Percentiles rank a stretch among this genome's conserved stretches.
phyloP scores from a whole-genome alignment of 2,888 invertebrate genomes.

The Sicus ferrugineus region DNA sequence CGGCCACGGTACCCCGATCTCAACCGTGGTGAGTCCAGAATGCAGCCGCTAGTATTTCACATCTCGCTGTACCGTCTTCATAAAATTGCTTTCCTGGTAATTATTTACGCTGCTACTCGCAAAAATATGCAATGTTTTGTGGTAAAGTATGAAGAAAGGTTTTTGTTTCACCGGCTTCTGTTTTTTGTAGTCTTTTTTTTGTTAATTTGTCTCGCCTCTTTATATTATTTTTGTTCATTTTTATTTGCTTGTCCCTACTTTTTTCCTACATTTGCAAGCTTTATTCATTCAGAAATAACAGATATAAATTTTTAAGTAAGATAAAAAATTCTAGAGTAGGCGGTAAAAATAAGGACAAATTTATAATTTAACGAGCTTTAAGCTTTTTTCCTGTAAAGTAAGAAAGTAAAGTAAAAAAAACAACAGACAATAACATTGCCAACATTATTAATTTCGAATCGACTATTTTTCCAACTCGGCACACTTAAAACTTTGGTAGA shows the following conservation, averaged over 20 bases:
- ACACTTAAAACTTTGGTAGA: too few species aligned
- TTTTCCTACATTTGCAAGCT: background rate
- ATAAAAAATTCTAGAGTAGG: too few species aligned
- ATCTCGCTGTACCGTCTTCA: background rate
- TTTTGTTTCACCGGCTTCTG: slow-evolving; percentile 14
- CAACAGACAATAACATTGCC: too few species aligned
- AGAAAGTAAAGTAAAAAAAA: too few species aligned
- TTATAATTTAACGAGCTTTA: background rate
- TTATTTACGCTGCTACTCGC: slow-evolving; percentile 24
- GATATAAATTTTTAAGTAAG: too few species aligned
- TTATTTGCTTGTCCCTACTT: slow-evolving; percentile 9
- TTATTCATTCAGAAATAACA: background rate
- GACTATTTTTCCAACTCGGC: too few species aligned
- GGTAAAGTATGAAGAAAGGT: background rate
- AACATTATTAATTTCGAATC: too few species aligned
- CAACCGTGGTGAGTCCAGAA: too few species aligned
- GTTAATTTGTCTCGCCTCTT: background rate
- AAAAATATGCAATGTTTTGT: slow-evolving; percentile 21
- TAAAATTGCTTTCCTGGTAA: background rate
- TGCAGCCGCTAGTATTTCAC: too few species aligned
- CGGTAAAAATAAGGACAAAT: too few species aligned
- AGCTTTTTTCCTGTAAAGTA: background rate
- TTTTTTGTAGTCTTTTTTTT: slow-evolving; percentile 22
- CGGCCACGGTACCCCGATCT: too few species aligned
- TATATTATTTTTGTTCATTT: slow-evolving; percentile 13